Conservation (phyloP, 2,888 invertebrate species). For the Rutpela maculata region DNA sequence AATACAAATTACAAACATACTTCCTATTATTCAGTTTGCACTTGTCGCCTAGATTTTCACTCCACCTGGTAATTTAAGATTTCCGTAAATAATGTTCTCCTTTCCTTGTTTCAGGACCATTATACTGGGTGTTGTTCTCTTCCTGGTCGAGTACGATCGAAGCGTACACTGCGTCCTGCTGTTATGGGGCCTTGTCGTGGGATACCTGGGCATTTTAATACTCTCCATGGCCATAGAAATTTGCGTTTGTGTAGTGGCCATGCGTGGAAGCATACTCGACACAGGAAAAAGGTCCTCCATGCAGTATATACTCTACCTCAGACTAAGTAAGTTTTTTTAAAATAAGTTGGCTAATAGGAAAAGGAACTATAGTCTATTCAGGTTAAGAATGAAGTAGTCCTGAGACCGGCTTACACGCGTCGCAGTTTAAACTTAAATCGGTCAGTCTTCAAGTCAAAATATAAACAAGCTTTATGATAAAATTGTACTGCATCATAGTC, state of each 20-base stretch:
- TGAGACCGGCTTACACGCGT: too few species aligned
- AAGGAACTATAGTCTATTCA: too few species aligned
- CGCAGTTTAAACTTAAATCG: too few species aligned
- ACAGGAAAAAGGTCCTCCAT: conserved; percentile 84
- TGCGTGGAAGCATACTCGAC: conserved; percentile 87
- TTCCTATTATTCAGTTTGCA: too few species aligned
- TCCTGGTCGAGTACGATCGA: conserved; percentile 77
- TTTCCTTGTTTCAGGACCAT: conserved; percentile 77
- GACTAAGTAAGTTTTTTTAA: conserved; percentile 79
- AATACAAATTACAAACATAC: too few species aligned
- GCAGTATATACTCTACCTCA: conserved; percentile 86
- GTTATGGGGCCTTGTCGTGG: conserved; percentile 78
- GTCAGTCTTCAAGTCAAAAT: too few species aligned
- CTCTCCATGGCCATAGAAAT: conserved; percentile 81
- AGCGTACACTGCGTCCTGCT: conserved; percentile 74
- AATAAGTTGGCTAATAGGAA: too few species aligned
- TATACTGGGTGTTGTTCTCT: conserved; percentile 77
- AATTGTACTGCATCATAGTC: too few species aligned
- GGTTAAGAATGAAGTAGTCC: too few species aligned
- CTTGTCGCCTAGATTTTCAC: not conserved
- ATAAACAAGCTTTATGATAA: too few species aligned
- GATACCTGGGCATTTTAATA: conserved; percentile 78
- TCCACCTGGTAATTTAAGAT: not conserved
- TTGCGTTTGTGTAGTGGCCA: conserved; percentile 83
- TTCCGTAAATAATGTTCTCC: not conserved